These are phyloP conservation scores for Danio tinwini DNA, from an alignment of 2,797 vertebrate genomes.

Conservation along the genomic window DNA sequence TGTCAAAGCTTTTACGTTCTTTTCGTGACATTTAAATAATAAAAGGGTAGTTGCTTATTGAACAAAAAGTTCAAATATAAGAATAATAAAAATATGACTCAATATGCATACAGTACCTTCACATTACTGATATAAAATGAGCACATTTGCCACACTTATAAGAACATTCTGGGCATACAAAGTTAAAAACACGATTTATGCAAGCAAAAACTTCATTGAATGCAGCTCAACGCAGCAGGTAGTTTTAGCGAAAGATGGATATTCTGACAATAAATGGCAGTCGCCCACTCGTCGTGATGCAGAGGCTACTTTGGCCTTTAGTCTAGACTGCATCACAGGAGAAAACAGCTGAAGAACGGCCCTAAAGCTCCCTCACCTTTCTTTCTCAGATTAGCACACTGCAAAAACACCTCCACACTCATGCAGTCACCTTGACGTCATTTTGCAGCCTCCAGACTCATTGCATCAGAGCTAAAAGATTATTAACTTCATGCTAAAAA, in stretches of 20 bases:
- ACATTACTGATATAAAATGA: too few species aligned
- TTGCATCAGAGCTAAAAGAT: not conserved
- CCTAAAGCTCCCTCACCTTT: constrained; percentile 51
- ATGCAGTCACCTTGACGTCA: constrained; percentile 1
- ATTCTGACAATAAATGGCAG: constrained; percentile 57
- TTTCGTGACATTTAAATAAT: too few species aligned
- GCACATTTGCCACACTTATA: not conserved
- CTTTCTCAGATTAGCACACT: constrained; percentile 22
- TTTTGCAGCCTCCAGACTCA: constrained; percentile 9
- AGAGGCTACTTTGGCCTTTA: constrained; percentile 75
- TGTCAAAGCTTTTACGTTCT: too few species aligned
- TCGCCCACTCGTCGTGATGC: constrained; percentile 61
- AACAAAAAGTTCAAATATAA: too few species aligned
- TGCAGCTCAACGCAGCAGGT: constrained; percentile 12
- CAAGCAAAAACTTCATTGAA: not conserved
- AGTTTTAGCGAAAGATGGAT: constrained; percentile 24
- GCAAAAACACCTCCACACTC: constrained; percentile 56
- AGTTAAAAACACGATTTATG: not conserved
- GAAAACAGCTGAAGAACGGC: constrained; percentile 57
- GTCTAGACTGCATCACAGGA: constrained; percentile 66
- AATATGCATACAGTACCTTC: too few species aligned
- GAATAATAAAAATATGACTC: too few species aligned
- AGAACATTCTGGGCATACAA: not conserved
- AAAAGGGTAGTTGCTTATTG: too few species aligned
- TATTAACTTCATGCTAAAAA: too few species aligned